Conservation (phyloP, 2,888 invertebrate species). For the Smittia sp. region DNA sequence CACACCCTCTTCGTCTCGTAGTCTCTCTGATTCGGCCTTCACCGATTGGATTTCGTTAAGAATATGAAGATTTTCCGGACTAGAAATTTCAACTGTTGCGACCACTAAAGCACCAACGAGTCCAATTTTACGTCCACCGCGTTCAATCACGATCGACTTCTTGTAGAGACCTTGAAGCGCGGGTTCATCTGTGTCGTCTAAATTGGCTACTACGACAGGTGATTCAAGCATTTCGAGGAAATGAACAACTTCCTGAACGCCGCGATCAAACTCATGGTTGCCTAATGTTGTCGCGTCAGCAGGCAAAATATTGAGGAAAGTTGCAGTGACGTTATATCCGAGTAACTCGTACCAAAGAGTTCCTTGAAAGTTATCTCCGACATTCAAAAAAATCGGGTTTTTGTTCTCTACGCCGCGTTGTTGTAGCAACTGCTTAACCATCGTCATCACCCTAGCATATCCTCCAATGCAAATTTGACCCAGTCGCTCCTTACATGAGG, state of each 20-base stretch:
- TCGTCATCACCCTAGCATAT: constrained; percentile 63
- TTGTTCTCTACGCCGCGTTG: constrained; percentile 54
- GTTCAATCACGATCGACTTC: constrained; percentile 63
- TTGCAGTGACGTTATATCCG: constrained; percentile 70
- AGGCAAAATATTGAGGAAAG: constrained; percentile 69
- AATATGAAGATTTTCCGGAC: constrained; percentile 65
- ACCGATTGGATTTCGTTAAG: constrained; percentile 67
- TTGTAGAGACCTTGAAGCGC: constrained; percentile 60
- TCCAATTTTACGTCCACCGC: constrained; percentile 67
- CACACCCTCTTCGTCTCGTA: constrained; percentile 61
- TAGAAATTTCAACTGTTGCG: constrained; percentile 65
- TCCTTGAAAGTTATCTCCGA: constrained; percentile 82
- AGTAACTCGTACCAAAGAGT: constrained; percentile 78
- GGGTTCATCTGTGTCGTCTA: constrained; percentile 68
- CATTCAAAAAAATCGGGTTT: constrained; percentile 70
- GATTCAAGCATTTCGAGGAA: constrained; percentile 64
- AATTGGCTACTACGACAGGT: constrained; percentile 72
- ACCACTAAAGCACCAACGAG: constrained; percentile 73
- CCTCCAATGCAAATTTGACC: constrained; percentile 63
- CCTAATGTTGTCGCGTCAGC: constrained; percentile 81
- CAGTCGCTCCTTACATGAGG: constrained; percentile 57
- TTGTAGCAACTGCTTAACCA: constrained; percentile 54
- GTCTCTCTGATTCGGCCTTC: constrained; percentile 63
- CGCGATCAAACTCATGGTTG: constrained; percentile 84
- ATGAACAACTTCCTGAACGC: constrained; percentile 67